phyloP scores from a whole-genome alignment of 2,888 invertebrate genomes.

The Dioctria rufipes region DNA sequence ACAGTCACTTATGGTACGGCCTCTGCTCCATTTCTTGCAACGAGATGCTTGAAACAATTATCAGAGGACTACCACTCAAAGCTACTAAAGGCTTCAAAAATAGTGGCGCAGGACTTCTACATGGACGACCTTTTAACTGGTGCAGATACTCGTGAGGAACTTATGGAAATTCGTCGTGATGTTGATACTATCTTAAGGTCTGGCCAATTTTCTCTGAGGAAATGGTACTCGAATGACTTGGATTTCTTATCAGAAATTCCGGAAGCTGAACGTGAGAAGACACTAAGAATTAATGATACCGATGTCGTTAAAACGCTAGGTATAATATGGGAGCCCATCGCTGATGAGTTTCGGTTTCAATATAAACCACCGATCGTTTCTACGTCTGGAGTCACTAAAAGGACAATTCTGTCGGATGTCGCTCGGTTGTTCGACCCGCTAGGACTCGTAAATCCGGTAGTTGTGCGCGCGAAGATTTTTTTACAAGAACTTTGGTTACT shows the following conservation, averaged over 20 bases:
- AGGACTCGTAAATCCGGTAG: constrained; percentile 14
- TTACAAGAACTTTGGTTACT: neutral
- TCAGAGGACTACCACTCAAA: no score
- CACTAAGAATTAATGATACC: no score
- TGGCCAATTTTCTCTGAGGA: constrained; percentile 57
- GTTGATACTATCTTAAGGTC: no score
- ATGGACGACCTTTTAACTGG: no score
- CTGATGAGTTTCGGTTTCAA: neutral
- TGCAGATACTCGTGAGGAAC: no score
- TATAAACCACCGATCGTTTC: neutral
- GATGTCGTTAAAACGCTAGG: no score
- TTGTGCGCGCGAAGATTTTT: neutral
- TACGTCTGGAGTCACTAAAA: neutral
- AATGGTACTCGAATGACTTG: constrained; percentile 56
- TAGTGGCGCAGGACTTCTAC: constrained; percentile 59
- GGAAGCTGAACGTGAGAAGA: no score
- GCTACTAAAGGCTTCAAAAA: constrained; percentile 54
- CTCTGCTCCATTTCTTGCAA: no score
- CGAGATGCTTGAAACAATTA: no score
- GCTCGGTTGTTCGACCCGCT: constrained; percentile 35
- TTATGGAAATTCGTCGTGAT: no score
- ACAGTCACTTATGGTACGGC: no score
- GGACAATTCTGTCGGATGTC: neutral
- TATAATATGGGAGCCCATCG: constrained; percentile 38
- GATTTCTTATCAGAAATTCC: no score